phyloP scores from a whole-genome alignment of 1,140 invertebrate species.

The Phymorhynchus buccinoides region DNA sequence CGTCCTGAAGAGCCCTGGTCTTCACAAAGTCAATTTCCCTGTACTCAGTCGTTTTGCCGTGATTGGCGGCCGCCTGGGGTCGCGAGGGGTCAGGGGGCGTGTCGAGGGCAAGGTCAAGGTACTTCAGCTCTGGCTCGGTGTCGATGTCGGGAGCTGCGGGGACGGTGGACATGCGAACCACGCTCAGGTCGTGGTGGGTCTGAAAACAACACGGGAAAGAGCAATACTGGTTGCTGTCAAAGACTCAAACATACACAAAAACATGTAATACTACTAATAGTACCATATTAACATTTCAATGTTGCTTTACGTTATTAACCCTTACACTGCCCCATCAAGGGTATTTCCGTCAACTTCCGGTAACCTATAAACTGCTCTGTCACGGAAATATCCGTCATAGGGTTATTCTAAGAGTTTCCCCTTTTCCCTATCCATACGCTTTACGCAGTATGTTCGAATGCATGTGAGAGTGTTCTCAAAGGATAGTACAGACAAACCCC shows the following conservation, averaged over 20 bases:
- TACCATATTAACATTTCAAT: too few species aligned
- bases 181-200: constrained; percentile 43
- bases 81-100: constrained; percentile 31
- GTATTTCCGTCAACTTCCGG: too few species aligned
- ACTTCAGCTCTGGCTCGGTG: constrained; percentile 54
- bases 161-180: constrained; percentile 44
- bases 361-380: too few species aligned
- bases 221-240: constrained; percentile 21
- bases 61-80: constrained; percentile 32
- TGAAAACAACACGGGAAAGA: constrained; percentile 10
- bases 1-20: constrained; percentile 58
- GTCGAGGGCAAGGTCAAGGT: constrained; percentile 57
- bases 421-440: too few species aligned
- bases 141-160: constrained; percentile 42
- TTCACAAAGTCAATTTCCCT: constrained; percentile 65
- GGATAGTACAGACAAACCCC: too few species aligned
- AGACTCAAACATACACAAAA: not conserved
- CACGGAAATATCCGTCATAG: too few species aligned
- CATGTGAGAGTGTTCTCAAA: too few species aligned
- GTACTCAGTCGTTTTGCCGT: constrained; percentile 57
- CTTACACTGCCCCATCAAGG: too few species aligned
- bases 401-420: too few species aligned
- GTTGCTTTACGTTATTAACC: too few species aligned
- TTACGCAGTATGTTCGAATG: too few species aligned
- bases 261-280: too few species aligned